Evolutionary conservation across 2,888 invertebrate species (phyloP), one percentile per base, ranked within the genome.

Genomic region (Caenorhabditis virilis): DNA sequence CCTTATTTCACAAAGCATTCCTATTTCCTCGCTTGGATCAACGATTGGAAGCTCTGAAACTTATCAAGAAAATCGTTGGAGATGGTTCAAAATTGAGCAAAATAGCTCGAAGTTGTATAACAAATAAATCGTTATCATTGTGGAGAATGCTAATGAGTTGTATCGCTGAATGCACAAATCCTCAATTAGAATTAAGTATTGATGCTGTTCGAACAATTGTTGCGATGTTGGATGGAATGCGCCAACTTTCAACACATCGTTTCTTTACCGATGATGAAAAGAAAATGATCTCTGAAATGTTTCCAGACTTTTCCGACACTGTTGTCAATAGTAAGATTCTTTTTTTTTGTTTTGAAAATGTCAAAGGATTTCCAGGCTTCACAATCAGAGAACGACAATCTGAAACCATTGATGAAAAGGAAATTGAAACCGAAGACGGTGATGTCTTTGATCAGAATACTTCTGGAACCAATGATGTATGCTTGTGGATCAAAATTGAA

Each of bases 61-160:
- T 72, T 2, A 69, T 73, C 23, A 51, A 59, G 16, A 76, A 72
- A 52, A 51, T 64, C 18, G 23, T 55, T 11, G 54, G 54, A 27
- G 71, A 64, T 35, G 55, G 51, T 3, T 59, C 54, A 13, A 64
- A 64, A 42, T 20, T 64, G 27, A 58, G 66, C 26, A 72, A 76
- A 49, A 53, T 65, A 11, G 65, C 65, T 1, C 41, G 43, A 41
- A 45, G 60, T 20, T 65, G 65, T 36, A 52, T 65, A 0, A 45
- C 25, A 6, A 56, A 35, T 1, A 43, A 45, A 20, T 66, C 66
- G 1, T 61, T 70, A 25, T 73, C 72, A 2, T 45, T 75, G 11
- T 75, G 75, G 75, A 48, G 72, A 57, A 75, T 75, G 75, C 20
- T 73, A 33, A 56, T 75, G 26, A 71, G 65, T 15, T 73, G 71